phyloP scores from a whole-genome alignment of 2,797 vertebrate species.

The Pitangus sulphuratus region DNA sequence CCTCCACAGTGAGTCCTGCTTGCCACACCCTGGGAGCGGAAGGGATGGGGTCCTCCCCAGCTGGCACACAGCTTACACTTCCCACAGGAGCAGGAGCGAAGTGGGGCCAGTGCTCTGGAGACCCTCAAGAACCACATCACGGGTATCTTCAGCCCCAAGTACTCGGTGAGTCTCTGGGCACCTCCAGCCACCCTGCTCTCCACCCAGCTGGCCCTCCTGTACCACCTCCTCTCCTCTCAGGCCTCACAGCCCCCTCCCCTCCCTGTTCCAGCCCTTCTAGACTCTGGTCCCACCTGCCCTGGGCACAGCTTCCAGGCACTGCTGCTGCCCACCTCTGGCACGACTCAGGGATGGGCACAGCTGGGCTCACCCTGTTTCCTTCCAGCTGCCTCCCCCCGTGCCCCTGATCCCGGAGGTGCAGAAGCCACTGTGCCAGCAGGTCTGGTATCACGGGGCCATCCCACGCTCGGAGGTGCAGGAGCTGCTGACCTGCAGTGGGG shows the following conservation, averaged over 20 bases:
- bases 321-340: accelerated
- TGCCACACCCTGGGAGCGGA: accelerated
- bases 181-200: neutral
- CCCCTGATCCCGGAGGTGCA: slow-evolving; percentile 79
- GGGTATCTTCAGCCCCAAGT: slow-evolving; percentile 86
- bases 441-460: slow-evolving; percentile 95
- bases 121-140: slow-evolving; percentile 85
- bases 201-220: neutral
- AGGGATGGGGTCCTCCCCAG: accelerated
- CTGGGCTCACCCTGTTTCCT: neutral
- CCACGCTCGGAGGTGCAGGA: slow-evolving; percentile 88
- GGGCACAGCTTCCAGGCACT: neutral
- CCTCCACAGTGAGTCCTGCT: slow-evolving; percentile 77
- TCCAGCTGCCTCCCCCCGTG: slow-evolving; percentile 81
- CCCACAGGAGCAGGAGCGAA: slow-evolving; percentile 79
- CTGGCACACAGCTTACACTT: neutral
- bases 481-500: slow-evolving; percentile 84
- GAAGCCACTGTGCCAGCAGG: slow-evolving; percentile 90
- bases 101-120: slow-evolving; percentile 77
- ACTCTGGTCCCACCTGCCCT: neutral
- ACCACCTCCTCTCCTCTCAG: neutral
- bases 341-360: accelerated
- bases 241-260: neutral
- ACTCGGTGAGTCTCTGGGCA: slow-evolving; percentile 78
- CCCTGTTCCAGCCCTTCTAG: neutral